Evolutionary conservation across 2,113 vertebrate genomes (phyloP), one percentile per base, ranked within the genome.

Genomic region (Pelodiscus sinensis): DNA sequence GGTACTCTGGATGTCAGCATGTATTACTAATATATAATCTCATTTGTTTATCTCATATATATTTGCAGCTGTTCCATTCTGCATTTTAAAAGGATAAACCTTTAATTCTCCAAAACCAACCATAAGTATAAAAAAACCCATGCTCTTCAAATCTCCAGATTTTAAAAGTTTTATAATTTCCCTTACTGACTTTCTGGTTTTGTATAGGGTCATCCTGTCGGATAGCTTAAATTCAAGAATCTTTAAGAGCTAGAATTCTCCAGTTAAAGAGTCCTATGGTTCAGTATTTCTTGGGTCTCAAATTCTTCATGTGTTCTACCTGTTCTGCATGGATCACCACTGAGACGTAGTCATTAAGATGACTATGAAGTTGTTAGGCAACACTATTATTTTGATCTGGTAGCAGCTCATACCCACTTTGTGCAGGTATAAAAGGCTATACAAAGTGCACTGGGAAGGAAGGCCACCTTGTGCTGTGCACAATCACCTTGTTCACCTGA

Each of bases 21-120:
- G 15, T 51, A 73, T 31, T 77, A 4, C 22, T 88, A 65, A 77
- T 6, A 56, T 5, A 19, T 5, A 87, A 83, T 62, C 1, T 2
- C 1, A 6, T 19, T 83, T 44, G 21, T 79, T 85, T 50, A 50
- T 62, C 29, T 0, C 14, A 57, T 24, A 81, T 78, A 85, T 56
- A 38, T 4, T 80, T 60, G 0, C 3, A 24, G 3, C 25, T 29
- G 78, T 91, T 85, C 62, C 14, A 54, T 90, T 24, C 52, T 50
- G 2, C 22, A 31, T 71, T 10, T 75, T n/a, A 1, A 2, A 73
- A 75, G n/a, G 44, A 2, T 0, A 3, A 52, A 82, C 11, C 1
- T 25, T 27, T 27, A 4, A 0, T 79, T 88, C 73, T 19, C 14
- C 38, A 15, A 58, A 2, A 73, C 21, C 5, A 82, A 51, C 18